Base-by-base conservation (phyloP, 2,113 vertebrate species). In the Spea bombifrons region DNA sequence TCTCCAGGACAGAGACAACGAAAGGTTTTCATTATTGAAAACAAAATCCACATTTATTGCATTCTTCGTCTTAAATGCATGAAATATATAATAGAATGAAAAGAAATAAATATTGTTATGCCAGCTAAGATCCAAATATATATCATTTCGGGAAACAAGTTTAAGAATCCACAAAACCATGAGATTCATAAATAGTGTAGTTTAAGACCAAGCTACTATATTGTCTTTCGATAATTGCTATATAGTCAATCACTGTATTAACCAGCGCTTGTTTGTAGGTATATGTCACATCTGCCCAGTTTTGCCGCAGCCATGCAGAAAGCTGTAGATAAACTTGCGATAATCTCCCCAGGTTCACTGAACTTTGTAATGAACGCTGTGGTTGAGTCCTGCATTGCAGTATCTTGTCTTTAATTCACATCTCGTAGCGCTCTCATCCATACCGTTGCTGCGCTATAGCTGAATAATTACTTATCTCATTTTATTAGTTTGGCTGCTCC, bases 321-420 rank as follows among this genome's bases (percentile, higher is more conserved):
- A 79, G 72, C 76, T 79, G 30, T 66, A 79, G 69, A 73, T 71
- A 73, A 79, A 73, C 69, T 79, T 79, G 69, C 50, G 66, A 64
- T 57, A 70, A 73, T 79, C 57, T 53, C 61, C 59, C 68, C 76
- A 43, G 76, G 69, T 73, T 73, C 69, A 66, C 47, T 66, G 76
- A 59, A 71, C 76, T 57, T 53, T 66, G 76, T 73, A 79, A 79
- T 73, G 76, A 79, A 79, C 46, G 48, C 47, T 59, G 59, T 65
- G 76, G 49, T 66, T 50, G 49, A 79, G 61, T 79, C 70, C 76
- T 79, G 76, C 76, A 79, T 66, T 79, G 76, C 76, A 79, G 76
- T 70, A 79, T 79, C 66, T 61, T 72, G 68, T 46, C 16, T 45
- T 8, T 57, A 71, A 44, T 57, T 30, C 45, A 53, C 67, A 44